A percentile compares a stretch with the other conserved stretches of the same genome.
Conservation (phyloP, 2,888 invertebrate species). For the Standfussiana lucernea region DNA sequence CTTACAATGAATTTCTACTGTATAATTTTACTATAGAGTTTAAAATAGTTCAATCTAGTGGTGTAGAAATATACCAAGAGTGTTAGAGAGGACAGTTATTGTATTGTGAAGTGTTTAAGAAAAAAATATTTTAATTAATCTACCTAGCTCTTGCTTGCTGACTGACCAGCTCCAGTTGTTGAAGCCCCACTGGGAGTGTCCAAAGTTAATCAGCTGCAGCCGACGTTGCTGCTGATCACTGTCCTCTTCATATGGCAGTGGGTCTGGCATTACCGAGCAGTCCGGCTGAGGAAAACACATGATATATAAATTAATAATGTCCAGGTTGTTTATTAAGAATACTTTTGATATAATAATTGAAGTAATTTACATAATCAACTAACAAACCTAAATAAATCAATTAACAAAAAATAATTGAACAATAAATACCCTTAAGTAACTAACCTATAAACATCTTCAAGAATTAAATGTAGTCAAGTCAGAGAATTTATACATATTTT, state of each 20-base stretch:
- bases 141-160: constrained; percentile 87
- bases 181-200: constrained; percentile 88
- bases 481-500: too few species aligned
- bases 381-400: background rate
- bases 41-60: background rate
- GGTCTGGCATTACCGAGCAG: constrained; percentile 64
- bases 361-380: background rate
- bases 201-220: constrained; percentile 88
- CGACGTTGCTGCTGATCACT: constrained; percentile 81
- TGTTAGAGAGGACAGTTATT: background rate
- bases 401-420: background rate
- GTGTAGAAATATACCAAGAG: background rate
- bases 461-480: background rate
- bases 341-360: background rate
- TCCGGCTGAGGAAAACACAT: constrained; percentile 73
- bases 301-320: background rate
- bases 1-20: background rate
- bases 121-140: background rate
- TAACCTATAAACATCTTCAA: background rate
- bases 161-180: constrained; percentile 89
- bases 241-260: constrained; percentile 75
- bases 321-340: too few species aligned
- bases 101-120: background rate
- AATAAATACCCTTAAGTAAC: background rate
- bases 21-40: background rate